phyloP scores from a whole-genome alignment of 2,888 invertebrate genomes.

The Drosophila parthenogenetica region DNA sequence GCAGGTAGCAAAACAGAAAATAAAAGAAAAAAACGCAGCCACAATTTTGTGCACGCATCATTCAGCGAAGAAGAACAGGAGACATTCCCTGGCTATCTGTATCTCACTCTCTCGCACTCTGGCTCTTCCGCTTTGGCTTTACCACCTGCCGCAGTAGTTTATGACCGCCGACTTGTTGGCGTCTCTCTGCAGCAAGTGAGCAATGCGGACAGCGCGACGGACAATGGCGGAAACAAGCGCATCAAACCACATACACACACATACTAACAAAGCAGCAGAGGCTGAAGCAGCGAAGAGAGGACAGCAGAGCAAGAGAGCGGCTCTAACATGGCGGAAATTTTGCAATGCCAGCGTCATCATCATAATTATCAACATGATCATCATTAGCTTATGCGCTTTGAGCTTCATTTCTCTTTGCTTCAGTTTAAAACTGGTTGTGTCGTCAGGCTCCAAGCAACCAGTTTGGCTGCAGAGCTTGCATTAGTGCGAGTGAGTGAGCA shows the following conservation, averaged over 20 bases:
- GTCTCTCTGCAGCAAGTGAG: conserved; percentile 36
- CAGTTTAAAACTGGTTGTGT: conserved; percentile 65
- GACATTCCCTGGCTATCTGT: conserved; percentile 8
- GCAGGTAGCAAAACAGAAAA: conserved; percentile 30
- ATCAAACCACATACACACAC: conserved; percentile 54
- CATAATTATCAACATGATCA: conserved; percentile 16
- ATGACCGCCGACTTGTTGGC: conserved; percentile 71
- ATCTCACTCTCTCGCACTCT: conserved; percentile 7
- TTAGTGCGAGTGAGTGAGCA: conserved; percentile 2
- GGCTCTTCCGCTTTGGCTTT: conserved; percentile 29
- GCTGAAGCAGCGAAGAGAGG: conserved; percentile 9
- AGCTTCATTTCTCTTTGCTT: conserved; percentile 48
- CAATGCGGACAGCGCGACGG: conserved; percentile 13
- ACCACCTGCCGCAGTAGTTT: conserved; percentile 76
- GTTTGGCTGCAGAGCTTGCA: conserved; percentile 40
- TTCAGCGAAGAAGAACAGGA: conserved; percentile 30
- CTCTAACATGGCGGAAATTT: conserved; percentile 51
- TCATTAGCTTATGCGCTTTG: conserved; percentile 40
- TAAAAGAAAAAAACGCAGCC: conserved; percentile 18
- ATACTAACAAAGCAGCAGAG: conserved; percentile 29
- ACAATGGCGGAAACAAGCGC: conserved; percentile 73
- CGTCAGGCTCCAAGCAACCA: conserved; percentile 52
- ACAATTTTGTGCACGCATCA: conserved; percentile 56
- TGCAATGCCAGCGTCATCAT: conserved; percentile 38
- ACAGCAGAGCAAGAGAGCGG: conserved; percentile 6